Evolutionary conservation across 1,140 invertebrate species (phyloP), one percentile per base, ranked within the genome.

Genomic region (Teleopsis dalmanni): DNA sequence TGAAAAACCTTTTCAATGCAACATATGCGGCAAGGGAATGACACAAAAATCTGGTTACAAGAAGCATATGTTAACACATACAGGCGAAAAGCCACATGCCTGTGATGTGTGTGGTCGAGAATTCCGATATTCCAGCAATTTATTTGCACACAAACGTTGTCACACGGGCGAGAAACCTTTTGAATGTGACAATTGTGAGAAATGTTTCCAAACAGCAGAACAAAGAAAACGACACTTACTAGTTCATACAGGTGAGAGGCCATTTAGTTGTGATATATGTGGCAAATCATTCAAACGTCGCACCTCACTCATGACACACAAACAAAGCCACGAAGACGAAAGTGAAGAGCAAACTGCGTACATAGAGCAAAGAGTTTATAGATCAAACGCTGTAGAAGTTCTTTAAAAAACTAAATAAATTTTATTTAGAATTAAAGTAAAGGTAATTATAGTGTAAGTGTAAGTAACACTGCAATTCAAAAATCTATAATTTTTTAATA

Each of bases 151-250:
- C 73, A 78, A 74, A 61, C 71, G 63, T 3, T 53, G 59, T n/a
- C 87, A 90, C 61, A 79, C 76, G 22, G 80, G 85, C 8, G 83
- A 86, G 59, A 86, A 87, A 62, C 59, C 61, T 1, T 62, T 57
- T 14, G 59, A 65, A 27, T 69, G 65, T 18, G 47, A 59, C 0
- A 35, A 57, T 25, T 67, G 64, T 54, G 44, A 51, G 18, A 67
- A 65, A 38, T 55, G 57, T 7, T 67, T 67, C 34, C 61, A 58
- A 7, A 67, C 64, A 7, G 54, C 60, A 14, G 67, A 67, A 49
- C 64, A 62, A 11, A 51, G 66, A 7, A 57, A 55, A 4, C 60
- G 64, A 29, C 64, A 67, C 43, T 27, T 55, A 37, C 49, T 67
- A 1, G 58, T 62, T 4, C 64, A 67, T 37, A 64, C 61, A 0